Evolutionary conservation across 2,797 vertebrate genomes (phyloP), one percentile per base, ranked within the genome.

Genomic region (Tokudaia tokunoshimensis): DNA sequence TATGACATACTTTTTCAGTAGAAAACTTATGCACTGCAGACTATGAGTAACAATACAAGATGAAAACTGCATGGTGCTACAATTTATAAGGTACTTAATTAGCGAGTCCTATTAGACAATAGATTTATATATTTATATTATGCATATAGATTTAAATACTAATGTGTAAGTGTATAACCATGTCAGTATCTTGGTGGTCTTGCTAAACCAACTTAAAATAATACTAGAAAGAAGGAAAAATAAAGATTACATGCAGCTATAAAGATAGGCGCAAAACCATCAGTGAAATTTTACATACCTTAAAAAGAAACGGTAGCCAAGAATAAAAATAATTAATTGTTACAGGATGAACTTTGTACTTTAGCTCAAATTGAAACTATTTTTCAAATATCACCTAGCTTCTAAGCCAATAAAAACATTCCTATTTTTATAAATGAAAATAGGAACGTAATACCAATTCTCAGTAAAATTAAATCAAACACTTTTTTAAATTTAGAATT

Each of bases 281-380:
- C 97, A 98, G 97, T 98, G 97, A 98, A 99, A 98, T 98, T 98
- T 99, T 99, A 99, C 99, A 98, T 99, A 99, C 98, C 98, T 99
- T 98, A 98, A 98, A 99, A 98, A 99, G 98, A 98, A 98, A 99
- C 94, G 97, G 98, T 98, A 99, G 98, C 98, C 98, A 97, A 98
- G 98, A 98, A 99, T 98, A 98, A 97, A 98, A 98, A 76, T 72
- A 72, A 96, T 97, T 97, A 97, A 97, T 92, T 85, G 94, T 98
- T 98, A 98, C 97, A 98, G 37, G 95, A 97, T 95, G 95, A 97
- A 97, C 97, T 97, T 97, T 97, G 91, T 11, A 97, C 83, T 97
- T 97, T 50, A 96, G 80, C 83, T 96, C 94, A 97, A 91, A 96
- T 61, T 93, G 13, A 91, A 95, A 79, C 85, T 95, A 86, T 81